phyloP scores from a whole-genome alignment of 1,140 invertebrate species.

The Agraylea sexmaculata region DNA sequence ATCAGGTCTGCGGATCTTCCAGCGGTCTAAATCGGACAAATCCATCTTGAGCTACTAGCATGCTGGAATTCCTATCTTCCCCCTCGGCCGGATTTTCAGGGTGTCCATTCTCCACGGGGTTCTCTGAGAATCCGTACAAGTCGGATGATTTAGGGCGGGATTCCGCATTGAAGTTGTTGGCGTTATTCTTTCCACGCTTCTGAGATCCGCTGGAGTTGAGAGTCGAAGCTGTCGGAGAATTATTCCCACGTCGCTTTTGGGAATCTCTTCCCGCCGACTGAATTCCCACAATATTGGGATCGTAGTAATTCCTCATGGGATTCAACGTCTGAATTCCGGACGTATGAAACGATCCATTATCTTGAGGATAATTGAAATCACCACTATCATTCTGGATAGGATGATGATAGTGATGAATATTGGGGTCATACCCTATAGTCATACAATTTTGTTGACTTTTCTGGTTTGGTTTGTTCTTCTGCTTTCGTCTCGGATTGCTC shows the following conservation, averaged over 20 bases:
- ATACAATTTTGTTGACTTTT: slow-evolving; percentile 38
- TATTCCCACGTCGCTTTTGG: slow-evolving; percentile 28
- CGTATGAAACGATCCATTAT: slow-evolving; percentile 38
- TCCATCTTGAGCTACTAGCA: slow-evolving; percentile 75
- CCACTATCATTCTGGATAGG: slow-evolving; percentile 35
- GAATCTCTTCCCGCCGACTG: slow-evolving; percentile 27
- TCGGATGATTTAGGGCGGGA: slow-evolving; percentile 42
- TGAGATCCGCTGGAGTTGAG: slow-evolving; percentile 36
- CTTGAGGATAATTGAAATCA: slow-evolving; percentile 30
- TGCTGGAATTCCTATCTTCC: slow-evolving; percentile 38
- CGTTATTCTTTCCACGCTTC: slow-evolving; percentile 32
- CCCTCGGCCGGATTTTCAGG: slow-evolving; percentile 31
- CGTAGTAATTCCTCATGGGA: slow-evolving; percentile 33
- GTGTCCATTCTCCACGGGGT: slow-evolving; percentile 34
- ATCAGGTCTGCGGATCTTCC: slow-evolving; percentile 45
- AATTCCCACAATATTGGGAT: slow-evolving; percentile 20
- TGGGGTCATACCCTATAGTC: slow-evolving; percentile 38
- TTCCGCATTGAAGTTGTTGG: slow-evolving; percentile 24
- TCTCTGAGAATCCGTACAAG: slow-evolving; percentile 41
- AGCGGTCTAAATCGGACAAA: slow-evolving; percentile 67
- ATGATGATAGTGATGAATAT: slow-evolving; percentile 38
- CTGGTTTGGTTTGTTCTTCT: slow-evolving; percentile 33
- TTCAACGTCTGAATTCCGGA: slow-evolving; percentile 40
- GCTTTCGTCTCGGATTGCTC: slow-evolving; percentile 39
- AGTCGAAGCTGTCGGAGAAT: slow-evolving; percentile 34